These are phyloP conservation scores for Cryptocheilus praepositus DNA, from an alignment of 2,888 invertebrate species.

Conservation along the genomic window DNA sequence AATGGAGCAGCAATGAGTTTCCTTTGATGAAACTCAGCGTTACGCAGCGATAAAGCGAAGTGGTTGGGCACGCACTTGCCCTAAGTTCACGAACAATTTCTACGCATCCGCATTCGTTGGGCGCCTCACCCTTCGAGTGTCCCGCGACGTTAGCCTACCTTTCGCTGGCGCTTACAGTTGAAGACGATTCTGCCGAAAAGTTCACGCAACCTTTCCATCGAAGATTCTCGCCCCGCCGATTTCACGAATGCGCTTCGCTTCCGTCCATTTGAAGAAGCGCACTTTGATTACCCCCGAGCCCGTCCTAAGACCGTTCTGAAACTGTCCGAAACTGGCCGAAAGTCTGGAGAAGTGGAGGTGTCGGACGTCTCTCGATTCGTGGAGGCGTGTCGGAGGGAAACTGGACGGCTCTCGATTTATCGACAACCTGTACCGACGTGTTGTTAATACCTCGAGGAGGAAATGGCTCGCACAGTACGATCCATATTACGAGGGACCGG, in stretches of 20 bases:
- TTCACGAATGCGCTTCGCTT: neutral
- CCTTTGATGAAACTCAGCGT: conserved; percentile 13
- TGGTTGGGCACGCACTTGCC: too few relatives aligned
- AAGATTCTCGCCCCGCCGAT: neutral
- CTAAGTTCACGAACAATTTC: too few relatives aligned
- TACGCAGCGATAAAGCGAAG: too few relatives aligned
- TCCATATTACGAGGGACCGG: conserved; percentile 59
- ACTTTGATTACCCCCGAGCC: neutral
- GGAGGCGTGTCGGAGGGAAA: conserved; percentile 60
- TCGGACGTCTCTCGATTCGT: conserved; percentile 40
- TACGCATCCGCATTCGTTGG: too few relatives aligned
- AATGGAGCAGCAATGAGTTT: conserved; percentile 41
- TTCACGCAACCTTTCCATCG: neutral
- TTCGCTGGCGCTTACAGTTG: too few relatives aligned
- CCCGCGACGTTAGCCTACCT: too few relatives aligned
- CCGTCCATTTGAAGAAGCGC: neutral
- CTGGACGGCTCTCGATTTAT: conserved; percentile 70
- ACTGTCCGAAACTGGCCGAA: conserved; percentile 35
- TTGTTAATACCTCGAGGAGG: conserved; percentile 58
- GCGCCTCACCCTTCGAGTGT: too few relatives aligned
- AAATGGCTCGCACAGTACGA: conserved; percentile 58
- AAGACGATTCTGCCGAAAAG: neutral
- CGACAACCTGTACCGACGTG: conserved; percentile 71
- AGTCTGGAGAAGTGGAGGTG: conserved; percentile 32
- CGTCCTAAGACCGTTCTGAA: conserved; percentile 9